Percentiles rank a stretch among this genome's conserved stretches.
Evolutionary conservation across 1,140 invertebrate species (phyloP).

Genomic region (Galleria mellonella): DNA sequence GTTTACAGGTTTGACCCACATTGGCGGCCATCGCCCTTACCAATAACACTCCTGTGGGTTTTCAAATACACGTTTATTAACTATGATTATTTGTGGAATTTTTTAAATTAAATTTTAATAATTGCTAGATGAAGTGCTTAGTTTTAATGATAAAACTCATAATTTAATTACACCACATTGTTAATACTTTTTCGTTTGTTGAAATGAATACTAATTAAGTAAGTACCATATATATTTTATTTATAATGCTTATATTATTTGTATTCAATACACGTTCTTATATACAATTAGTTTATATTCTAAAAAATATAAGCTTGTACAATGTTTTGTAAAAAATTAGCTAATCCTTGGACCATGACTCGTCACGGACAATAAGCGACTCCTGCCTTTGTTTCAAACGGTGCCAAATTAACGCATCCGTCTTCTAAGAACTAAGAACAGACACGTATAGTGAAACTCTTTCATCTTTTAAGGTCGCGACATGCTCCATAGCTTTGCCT

Average conservation of each 20-base stretch:
- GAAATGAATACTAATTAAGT: too few relatives aligned
- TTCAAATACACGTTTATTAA: slow-evolving; percentile 7
- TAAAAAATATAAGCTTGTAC: too few relatives aligned
- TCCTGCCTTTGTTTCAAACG: slow-evolving; percentile 19
- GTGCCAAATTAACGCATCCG: slow-evolving; percentile 21
- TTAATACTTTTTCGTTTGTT: too few relatives aligned
- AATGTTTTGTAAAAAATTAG: background rate
- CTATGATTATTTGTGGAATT: background rate
- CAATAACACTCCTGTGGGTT: slow-evolving; percentile 13
- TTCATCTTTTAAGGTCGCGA: slow-evolving; percentile 12
- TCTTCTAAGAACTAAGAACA: slow-evolving; percentile 15
- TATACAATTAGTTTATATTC: too few relatives aligned
- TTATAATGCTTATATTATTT: too few relatives aligned
- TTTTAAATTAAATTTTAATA: too few relatives aligned
- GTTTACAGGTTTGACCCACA: slow-evolving; percentile 31
- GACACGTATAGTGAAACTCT: background rate
- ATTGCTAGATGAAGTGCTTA: too few relatives aligned
- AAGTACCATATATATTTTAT: too few relatives aligned
- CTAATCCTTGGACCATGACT: slow-evolving; percentile 12
- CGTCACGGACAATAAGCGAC: slow-evolving; percentile 17
- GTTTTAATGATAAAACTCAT: too few relatives aligned
- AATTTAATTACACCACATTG: too few relatives aligned
- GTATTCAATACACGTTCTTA: too few relatives aligned
- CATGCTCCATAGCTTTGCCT: background rate
- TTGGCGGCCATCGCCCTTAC: slow-evolving; percentile 8